phyloP scores from a whole-genome alignment of 1,140 invertebrate species.

The Drosophila mayri region DNA sequence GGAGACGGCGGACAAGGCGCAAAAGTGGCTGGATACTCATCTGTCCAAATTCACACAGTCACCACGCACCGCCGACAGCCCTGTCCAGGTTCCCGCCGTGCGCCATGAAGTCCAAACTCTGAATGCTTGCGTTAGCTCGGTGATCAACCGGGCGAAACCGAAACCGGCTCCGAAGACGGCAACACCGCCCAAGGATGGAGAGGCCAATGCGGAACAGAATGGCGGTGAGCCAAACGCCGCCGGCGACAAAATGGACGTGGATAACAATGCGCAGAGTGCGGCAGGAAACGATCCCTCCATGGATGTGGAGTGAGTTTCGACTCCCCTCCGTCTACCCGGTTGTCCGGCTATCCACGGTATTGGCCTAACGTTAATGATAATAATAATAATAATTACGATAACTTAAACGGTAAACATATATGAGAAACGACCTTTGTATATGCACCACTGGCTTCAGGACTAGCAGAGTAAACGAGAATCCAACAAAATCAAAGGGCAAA shows the following conservation, averaged over 20 bases:
- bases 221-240: constrained; percentile 59
- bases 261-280: constrained; percentile 55
- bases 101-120: constrained; percentile 88
- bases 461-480: constrained; percentile 41
- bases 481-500: constrained; percentile 36
- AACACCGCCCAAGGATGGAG: constrained; percentile 68
- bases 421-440: constrained; percentile 56
- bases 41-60: constrained; percentile 87
- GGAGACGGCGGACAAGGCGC: constrained; percentile 87
- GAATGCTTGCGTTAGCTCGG: constrained; percentile 79
- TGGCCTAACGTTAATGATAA: constrained; percentile 69
- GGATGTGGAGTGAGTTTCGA: constrained; percentile 64
- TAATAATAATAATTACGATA: constrained; percentile 50
- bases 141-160: constrained; percentile 84
- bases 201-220: constrained; percentile 72
- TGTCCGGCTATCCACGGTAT: constrained; percentile 63
- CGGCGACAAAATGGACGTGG: constrained; percentile 73
- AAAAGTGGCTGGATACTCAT: constrained; percentile 91
- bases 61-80: constrained; percentile 88
- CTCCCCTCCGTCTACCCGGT: constrained; percentile 14
- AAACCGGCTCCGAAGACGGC: constrained; percentile 77
- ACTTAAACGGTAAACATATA: constrained; percentile 55
- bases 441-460: constrained; percentile 63
- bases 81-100: constrained; percentile 91
- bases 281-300: constrained; percentile 49